Evolutionary conservation across 2,113 vertebrate genomes (phyloP).

Genomic region (Ammodramus savannarum): DNA sequence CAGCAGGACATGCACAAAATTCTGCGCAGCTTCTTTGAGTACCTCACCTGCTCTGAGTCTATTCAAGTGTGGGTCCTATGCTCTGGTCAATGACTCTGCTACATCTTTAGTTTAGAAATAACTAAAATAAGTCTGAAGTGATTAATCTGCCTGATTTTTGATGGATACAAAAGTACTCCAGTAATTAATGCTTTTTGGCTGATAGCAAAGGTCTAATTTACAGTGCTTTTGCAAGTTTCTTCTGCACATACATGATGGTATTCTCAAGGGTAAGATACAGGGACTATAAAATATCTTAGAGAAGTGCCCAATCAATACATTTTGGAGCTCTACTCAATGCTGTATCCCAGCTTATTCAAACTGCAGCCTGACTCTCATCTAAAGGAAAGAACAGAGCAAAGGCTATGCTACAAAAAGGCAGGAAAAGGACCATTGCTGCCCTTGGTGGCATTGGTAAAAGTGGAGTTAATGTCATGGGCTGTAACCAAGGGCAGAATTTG

Average conservation of each 20-base stretch:
- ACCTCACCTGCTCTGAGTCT: not conserved
- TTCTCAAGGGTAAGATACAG: not conserved
- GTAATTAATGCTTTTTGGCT: not conserved
- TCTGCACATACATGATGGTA: not conserved
- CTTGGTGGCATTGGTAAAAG: not conserved
- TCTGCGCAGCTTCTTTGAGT: not conserved
- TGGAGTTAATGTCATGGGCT: constrained; percentile 10
- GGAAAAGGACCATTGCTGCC: not conserved
- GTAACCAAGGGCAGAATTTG: constrained; percentile 30
- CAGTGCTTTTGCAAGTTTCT: not conserved
- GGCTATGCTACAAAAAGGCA: not conserved
- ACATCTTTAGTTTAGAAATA: not conserved
- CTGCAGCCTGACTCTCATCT: not conserved
- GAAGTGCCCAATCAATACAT: not conserved
- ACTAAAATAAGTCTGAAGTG: constrained; percentile 5
- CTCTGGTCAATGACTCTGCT: not conserved
- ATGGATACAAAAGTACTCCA: not conserved
- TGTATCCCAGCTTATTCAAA: not conserved
- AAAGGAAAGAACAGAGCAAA: not conserved
- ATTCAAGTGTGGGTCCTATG: not conserved
- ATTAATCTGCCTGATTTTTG: not conserved
- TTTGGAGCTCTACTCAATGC: not conserved
- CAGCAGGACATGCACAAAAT: not conserved
- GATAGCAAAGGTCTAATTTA: not conserved
- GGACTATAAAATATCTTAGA: not conserved